A percentile compares a stretch with the other conserved stretches of the same genome.
Evolutionary conservation across 2,888 invertebrate genomes (phyloP).

Genomic region (Poecilus cupreus): DNA sequence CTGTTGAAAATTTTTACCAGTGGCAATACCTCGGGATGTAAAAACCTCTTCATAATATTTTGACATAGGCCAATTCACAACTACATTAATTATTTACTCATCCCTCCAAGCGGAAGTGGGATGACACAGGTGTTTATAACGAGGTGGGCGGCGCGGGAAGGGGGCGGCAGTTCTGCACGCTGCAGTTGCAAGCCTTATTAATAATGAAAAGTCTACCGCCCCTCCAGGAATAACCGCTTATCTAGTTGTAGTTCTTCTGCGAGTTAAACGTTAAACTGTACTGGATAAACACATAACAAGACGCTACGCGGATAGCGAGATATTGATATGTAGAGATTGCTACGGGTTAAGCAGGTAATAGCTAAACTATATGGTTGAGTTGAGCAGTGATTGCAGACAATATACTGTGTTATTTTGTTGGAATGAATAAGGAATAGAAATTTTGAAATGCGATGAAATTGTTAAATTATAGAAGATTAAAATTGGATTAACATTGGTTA

Average conservation of each 20-base stretch:
- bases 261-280: neutral
- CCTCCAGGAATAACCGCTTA: neutral
- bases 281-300: neutral
- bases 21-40: too few relatives aligned
- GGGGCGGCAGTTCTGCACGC: neutral
- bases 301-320: neutral
- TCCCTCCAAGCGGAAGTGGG: conserved; percentile 16
- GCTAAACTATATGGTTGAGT: neutral
- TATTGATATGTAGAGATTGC: neutral
- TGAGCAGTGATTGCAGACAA: neutral
- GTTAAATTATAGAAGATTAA: too few relatives aligned
- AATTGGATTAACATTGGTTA: too few relatives aligned
- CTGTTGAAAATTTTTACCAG: too few relatives aligned
- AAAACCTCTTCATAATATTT: too few relatives aligned
- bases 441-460: neutral
- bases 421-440: neutral
- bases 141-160: conserved; percentile 16
- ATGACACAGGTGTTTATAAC: conserved; percentile 35
- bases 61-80: neutral
- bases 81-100: neutral
- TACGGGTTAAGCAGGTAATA: neutral
- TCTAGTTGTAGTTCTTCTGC: neutral
- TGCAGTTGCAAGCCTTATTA: conserved; percentile 33
- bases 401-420: neutral
- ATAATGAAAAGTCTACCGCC: conserved; percentile 24